Conservation (phyloP, 2,797 vertebrate genomes). For the Percopsis omiscomaycus region DNA sequence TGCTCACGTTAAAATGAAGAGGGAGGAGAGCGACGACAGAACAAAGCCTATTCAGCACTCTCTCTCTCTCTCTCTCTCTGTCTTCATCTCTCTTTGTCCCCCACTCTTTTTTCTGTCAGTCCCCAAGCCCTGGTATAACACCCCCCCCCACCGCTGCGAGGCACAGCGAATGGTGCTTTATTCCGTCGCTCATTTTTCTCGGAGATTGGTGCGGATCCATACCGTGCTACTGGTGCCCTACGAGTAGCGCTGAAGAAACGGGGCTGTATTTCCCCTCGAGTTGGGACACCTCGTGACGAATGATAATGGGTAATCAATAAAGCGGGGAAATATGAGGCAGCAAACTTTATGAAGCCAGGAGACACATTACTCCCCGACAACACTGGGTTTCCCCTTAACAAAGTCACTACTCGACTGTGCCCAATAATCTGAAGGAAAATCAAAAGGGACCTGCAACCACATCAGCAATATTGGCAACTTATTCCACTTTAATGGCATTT, state of each 20-base stretch:
- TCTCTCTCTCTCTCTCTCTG: slow-evolving; percentile 34
- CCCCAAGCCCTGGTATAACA: slow-evolving; percentile 37
- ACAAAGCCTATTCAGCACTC: slow-evolving; percentile 87
- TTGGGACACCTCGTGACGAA: slow-evolving; percentile 99
- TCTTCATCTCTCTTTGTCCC: slow-evolving; percentile 43
- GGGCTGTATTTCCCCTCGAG: slow-evolving; percentile 99
- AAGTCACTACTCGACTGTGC: slow-evolving; percentile 99
- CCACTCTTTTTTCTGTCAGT: slow-evolving; percentile 44
- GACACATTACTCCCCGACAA: slow-evolving; percentile 99
- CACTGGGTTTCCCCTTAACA: slow-evolving; percentile 99
- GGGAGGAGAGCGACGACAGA: slow-evolving; percentile 74
- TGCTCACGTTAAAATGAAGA: slow-evolving; percentile 70
- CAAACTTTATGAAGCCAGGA: slow-evolving; percentile 99
- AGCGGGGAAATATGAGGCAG: slow-evolving; percentile 99
- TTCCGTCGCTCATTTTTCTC: slow-evolving; percentile 98
- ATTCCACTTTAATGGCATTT: slow-evolving; percentile 99
- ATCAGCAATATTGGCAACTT: slow-evolving; percentile 99
- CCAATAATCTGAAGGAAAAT: slow-evolving; percentile 99
- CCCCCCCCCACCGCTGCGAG: slow-evolving; percentile 84
- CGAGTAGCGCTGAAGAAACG: slow-evolving; percentile 86
- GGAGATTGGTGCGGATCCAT: slow-evolving; percentile 98
- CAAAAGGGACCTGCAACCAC: slow-evolving; percentile 97
- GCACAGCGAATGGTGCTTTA: slow-evolving; percentile 85
- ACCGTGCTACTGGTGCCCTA: slow-evolving; percentile 83
- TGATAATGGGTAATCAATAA: slow-evolving; percentile 99